Conservation (phyloP, 2,113 vertebrate species). For the Sapajus apella region DNA sequence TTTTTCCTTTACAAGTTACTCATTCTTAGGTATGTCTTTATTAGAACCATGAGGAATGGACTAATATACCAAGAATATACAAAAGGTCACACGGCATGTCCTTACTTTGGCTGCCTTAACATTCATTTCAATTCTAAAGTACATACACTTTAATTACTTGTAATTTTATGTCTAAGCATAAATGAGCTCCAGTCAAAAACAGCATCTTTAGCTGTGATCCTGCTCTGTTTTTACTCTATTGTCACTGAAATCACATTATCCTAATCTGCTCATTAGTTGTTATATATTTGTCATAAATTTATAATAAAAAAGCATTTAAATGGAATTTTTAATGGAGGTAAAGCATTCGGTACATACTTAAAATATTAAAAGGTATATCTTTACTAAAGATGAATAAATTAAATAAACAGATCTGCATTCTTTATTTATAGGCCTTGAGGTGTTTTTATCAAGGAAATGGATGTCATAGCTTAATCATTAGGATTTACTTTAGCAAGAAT, state of each 20-base stretch:
- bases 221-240: not conserved
- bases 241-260: not conserved
- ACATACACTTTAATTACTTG: constrained; percentile 46
- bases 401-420: not conserved
- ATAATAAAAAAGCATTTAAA: constrained; percentile 20
- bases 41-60: too few species aligned
- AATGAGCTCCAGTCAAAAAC: constrained; percentile 16
- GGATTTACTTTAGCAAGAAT: constrained; percentile 23
- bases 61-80: not conserved
- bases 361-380: not conserved
- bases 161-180: not conserved
- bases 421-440: constrained; percentile 36
- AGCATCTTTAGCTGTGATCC: not conserved
- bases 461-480: constrained; percentile 50
- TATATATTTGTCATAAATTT: constrained; percentile 26
- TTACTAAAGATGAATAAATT: constrained; percentile 27
- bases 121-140: constrained; percentile 11
- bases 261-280: not conserved
- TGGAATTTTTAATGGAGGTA: not conserved
- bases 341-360: not conserved
- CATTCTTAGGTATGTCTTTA: too few species aligned
- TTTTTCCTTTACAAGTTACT: too few species aligned
- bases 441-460: not conserved
- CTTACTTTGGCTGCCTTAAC: not conserved
- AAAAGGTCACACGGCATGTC: constrained; percentile 6